Evolutionary conservation across 2,113 vertebrate genomes (phyloP).

Genomic region (Pteronura brasiliensis): DNA sequence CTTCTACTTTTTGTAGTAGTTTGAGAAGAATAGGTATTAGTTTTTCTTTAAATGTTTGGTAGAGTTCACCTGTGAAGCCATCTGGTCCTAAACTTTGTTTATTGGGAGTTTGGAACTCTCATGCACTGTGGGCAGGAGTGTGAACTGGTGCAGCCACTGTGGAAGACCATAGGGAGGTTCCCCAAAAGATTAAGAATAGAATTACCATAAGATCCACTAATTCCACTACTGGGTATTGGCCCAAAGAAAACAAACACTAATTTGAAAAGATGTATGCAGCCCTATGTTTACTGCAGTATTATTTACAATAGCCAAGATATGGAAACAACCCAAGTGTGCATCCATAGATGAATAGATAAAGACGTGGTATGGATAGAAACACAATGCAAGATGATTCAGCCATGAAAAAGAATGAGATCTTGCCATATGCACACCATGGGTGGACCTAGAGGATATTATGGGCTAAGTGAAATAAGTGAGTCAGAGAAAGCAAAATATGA

Average conservation of each 20-base stretch:
- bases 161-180: not conserved
- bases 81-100: not conserved
- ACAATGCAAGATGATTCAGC: not conserved
- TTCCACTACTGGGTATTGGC: not conserved
- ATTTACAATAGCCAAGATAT: not conserved
- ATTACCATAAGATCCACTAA: not conserved
- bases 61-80: not conserved
- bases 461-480: not conserved
- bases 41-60: not conserved
- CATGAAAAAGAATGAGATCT: not conserved
- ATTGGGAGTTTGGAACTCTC: not conserved
- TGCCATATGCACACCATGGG: not conserved
- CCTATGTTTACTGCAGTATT: not conserved
- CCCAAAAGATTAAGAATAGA: not conserved
- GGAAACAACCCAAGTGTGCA: not conserved
- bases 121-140: not conserved
- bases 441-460: not conserved
- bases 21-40: not conserved
- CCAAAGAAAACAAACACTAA: not conserved
- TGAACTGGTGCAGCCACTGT: not conserved
- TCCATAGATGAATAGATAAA: not conserved
- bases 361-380: not conserved
- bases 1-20: not conserved
- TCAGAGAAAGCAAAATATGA: not conserved
- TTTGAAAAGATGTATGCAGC: not conserved